Conservation (phyloP, 2,888 invertebrate species). For the Drosophila sordidula region DNA sequence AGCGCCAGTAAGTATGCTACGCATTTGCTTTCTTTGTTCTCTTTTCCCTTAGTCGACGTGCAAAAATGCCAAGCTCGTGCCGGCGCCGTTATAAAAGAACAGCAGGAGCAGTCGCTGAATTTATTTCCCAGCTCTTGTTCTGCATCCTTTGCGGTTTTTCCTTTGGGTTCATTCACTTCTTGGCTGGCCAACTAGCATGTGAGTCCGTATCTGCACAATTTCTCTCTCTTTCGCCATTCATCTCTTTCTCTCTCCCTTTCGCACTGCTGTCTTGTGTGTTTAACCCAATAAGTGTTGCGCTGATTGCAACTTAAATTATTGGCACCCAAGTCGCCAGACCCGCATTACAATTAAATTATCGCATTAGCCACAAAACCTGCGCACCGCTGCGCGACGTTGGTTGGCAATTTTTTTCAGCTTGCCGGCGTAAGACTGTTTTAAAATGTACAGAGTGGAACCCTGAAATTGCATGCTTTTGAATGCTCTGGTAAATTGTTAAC, state of each 20-base stretch:
- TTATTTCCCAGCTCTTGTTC: slow-evolving; percentile 59
- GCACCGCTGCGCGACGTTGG: slow-evolving; percentile 18
- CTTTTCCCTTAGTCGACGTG: slow-evolving; percentile 49
- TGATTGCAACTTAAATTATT: slow-evolving; percentile 80
- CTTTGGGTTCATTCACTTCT: slow-evolving; percentile 71
- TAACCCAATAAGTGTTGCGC: slow-evolving; percentile 75
- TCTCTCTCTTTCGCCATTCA: neutral
- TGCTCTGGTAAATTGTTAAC: slow-evolving; percentile 3
- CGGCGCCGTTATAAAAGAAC: slow-evolving; percentile 36
- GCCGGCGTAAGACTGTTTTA: slow-evolving; percentile 27
- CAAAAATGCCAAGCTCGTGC: slow-evolving; percentile 51
- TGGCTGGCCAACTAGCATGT: slow-evolving; percentile 46
- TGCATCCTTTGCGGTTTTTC: slow-evolving; percentile 30
- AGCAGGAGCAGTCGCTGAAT: slow-evolving; percentile 58
- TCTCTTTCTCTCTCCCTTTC: slow-evolving; percentile 9
- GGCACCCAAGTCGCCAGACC: slow-evolving; percentile 63
- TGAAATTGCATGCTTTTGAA: neutral
- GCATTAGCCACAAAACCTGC: slow-evolving; percentile 75
- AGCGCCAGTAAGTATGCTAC: slow-evolving; percentile 47
- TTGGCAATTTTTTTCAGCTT: slow-evolving; percentile 28
- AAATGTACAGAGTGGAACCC: slow-evolving; percentile 8
- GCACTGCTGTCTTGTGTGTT: slow-evolving; percentile 52
- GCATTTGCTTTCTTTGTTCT: slow-evolving; percentile 53
- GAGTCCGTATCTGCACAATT: slow-evolving; percentile 33
- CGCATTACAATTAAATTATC: slow-evolving; percentile 82